These are phyloP conservation scores for Willisornis vidua DNA, from an alignment of 2,113 vertebrate genomes.

Conservation along the genomic window DNA sequence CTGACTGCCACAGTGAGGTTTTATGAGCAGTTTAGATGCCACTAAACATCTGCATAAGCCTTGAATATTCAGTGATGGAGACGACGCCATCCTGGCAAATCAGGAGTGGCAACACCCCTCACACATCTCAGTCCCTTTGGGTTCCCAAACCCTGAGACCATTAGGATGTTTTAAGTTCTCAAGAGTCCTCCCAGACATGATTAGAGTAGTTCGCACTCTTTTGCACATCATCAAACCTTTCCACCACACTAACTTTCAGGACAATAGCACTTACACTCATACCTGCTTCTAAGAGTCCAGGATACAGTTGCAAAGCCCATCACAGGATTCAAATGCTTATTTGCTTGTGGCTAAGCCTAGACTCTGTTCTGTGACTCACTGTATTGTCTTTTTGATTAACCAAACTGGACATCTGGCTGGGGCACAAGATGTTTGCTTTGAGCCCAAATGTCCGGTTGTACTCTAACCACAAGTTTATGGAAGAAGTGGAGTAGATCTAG, in stretches of 20 bases:
- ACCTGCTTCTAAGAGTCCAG: not conserved
- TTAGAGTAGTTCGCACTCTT: not conserved
- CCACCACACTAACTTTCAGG: not conserved
- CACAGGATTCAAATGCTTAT: not conserved
- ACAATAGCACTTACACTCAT: not conserved
- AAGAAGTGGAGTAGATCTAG: not conserved
- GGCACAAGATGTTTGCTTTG: not conserved
- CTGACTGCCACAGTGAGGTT: not conserved
- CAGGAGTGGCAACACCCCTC: not conserved
- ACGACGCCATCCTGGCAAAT: not conserved
- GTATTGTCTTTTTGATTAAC: not conserved
- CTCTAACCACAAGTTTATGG: not conserved
- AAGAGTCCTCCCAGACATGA: not conserved
- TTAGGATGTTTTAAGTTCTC: not conserved
- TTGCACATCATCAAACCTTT: not conserved
- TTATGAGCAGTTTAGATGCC: not conserved
- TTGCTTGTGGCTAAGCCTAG: not conserved
- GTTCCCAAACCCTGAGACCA: not conserved
- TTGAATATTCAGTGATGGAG: rapidly evolving
- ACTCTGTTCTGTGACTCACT: not conserved
- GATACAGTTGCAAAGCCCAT: not conserved
- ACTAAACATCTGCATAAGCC: not conserved
- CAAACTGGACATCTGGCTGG: not conserved
- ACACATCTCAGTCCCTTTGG: not conserved
- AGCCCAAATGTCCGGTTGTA: not conserved